Base-by-base conservation (phyloP, 2,888 invertebrate genomes). In the Formica aserva region DNA sequence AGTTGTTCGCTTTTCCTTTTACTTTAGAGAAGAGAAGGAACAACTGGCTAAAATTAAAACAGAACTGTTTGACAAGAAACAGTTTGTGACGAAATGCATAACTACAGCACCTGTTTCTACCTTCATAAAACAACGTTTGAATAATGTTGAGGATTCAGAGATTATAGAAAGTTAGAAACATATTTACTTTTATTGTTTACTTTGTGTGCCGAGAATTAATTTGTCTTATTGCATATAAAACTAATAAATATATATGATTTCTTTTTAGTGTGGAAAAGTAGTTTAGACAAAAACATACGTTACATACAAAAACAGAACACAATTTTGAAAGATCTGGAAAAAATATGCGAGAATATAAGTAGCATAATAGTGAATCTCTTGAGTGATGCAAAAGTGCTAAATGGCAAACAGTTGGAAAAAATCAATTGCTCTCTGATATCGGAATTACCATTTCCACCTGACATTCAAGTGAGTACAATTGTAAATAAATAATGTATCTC, bases 201-300 rank as follows among this genome's bases (percentile, higher is more conserved):
- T 84, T 26, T 29, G 41, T 32, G 38, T 26, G 2, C 55, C 15
- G 18, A 60, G n/a, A 62, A 15, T 72, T 48, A 80, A 74, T 63
- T 80, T 81, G 76, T 80, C 76, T 83, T 82, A 8, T 32, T 84
- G 18, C 22, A 41, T n/a, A n/a, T 15, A 80, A 80, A 55, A 29
- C 0, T 63, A 60, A 81, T 71, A 52, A 80, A 86, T 72, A 32
- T 66, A 9, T n/a, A 32, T 80, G 69, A 69, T 41, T 87, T 92
- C 84, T 72, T 87, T 92, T 85, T 67, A 93, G 93, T 90, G 84
- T 93, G 93, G 93, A 91, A 89, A 75, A 41, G 48, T 1, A 89
- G 86, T 83, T 77, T 92, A 76, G 65, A 52, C 0, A 74, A 89
- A 35, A 80, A 74, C 32, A 57, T 90, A 6, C 78, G 75, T n/a